Percentiles rank a stretch among this genome's conserved stretches.
phyloP scores from a whole-genome alignment of 2,113 vertebrate species.

The Forbesichthys agassizii region DNA sequence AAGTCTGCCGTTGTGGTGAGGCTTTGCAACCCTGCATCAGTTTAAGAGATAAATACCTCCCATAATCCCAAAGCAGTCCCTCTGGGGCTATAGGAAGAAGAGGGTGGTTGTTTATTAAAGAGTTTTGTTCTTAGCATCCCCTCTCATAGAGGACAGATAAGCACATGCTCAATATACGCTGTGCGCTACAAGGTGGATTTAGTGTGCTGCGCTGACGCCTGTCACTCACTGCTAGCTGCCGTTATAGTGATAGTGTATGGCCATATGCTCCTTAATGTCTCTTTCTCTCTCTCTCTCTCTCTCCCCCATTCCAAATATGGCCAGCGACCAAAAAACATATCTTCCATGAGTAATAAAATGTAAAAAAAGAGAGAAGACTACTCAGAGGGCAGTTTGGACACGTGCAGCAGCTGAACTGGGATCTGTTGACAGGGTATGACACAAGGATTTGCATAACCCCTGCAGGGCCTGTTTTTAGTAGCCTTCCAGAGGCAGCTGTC shows the following conservation, averaged over 20 bases:
- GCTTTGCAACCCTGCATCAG: too few relatives aligned
- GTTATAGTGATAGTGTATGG: constrained; percentile 37
- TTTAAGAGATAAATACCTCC: background rate
- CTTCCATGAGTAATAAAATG: constrained; percentile 52
- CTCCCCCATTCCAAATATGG: constrained; percentile 40
- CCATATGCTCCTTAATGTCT: constrained; percentile 45
- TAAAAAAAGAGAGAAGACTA: constrained; percentile 20
- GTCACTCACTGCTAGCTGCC: constrained; percentile 50
- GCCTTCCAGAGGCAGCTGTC: constrained; percentile 20
- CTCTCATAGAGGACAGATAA: constrained; percentile 28
- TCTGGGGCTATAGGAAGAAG: background rate
- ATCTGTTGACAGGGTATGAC: constrained; percentile 39
- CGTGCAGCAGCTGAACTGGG: constrained; percentile 28
- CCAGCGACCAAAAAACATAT: constrained; percentile 48
- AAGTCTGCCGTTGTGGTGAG: background rate
- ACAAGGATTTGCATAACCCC: constrained; percentile 48
- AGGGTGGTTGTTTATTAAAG: constrained; percentile 21
- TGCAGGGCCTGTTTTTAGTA: constrained; percentile 28
- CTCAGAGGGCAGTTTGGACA: constrained; percentile 32
- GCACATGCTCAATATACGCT: constrained; percentile 29
- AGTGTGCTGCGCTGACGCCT: constrained; percentile 15
- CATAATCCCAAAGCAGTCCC: background rate
- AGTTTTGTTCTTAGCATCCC: constrained; percentile 14
- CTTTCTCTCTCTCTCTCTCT: constrained; percentile 11
- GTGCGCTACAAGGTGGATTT: constrained; percentile 44